phyloP scores from a whole-genome alignment of 2,113 vertebrate species.

The Sinocyclocheilus anophthalmus region DNA sequence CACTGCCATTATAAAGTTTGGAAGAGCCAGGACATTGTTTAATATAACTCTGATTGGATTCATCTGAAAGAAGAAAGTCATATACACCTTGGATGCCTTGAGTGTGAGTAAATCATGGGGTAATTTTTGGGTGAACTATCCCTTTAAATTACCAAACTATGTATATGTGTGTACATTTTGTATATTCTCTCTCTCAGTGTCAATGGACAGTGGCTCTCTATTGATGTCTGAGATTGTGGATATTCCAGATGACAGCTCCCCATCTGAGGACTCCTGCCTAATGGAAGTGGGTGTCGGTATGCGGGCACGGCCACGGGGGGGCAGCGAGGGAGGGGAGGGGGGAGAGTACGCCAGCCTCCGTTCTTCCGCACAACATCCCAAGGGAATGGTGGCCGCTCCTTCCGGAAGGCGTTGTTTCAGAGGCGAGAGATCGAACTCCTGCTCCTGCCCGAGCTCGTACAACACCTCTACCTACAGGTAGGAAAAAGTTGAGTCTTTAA shows the following conservation, averaged over 20 bases:
- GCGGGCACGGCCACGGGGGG: slow-evolving; percentile 56
- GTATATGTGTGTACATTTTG: background rate
- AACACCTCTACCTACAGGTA: slow-evolving; percentile 75
- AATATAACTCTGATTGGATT: too few relatives aligned
- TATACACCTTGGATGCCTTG: too few relatives aligned
- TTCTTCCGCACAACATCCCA: slow-evolving; percentile 77
- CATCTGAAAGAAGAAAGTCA: too few relatives aligned
- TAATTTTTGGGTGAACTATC: too few relatives aligned
- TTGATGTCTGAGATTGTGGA: slow-evolving; percentile 92
- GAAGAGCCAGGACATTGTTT: too few relatives aligned
- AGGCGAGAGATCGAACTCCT: slow-evolving; percentile 90
- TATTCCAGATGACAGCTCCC: slow-evolving; percentile 92
- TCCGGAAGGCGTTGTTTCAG: slow-evolving; percentile 77
- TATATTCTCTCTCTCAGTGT: slow-evolving; percentile 71
- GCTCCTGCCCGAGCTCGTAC: slow-evolving; percentile 84
- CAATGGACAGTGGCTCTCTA: slow-evolving; percentile 93
- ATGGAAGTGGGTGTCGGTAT: slow-evolving; percentile 83
- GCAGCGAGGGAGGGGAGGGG: slow-evolving; percentile 62
- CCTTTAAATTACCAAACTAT: background rate
- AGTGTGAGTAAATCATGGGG: too few relatives aligned
- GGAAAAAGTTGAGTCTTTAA: background rate
- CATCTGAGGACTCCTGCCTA: slow-evolving; percentile 93
- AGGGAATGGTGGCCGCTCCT: slow-evolving; percentile 73
- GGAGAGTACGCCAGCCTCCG: slow-evolving; percentile 84
- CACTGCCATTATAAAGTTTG: too few relatives aligned